Conservation (phyloP, 2,888 invertebrate species). For the Pachymerium ferrugineum region DNA sequence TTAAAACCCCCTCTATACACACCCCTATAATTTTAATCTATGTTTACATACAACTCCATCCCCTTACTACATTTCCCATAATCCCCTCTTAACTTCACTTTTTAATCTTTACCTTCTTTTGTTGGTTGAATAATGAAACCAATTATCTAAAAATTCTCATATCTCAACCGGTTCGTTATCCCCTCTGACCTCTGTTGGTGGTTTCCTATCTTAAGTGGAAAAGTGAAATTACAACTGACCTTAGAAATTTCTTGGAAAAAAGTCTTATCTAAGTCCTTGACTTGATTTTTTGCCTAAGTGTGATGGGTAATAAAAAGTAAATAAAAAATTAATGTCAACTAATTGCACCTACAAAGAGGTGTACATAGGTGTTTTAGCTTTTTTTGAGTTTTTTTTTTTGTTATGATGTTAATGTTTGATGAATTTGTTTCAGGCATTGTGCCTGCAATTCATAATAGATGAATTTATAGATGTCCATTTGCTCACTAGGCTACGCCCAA, state of each 20-base stretch:
- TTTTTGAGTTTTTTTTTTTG: background rate
- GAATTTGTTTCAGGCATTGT: background rate
- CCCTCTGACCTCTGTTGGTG: background rate
- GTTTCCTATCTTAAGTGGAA: background rate
- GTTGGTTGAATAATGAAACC: too few species aligned
- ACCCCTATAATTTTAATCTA: too few species aligned
- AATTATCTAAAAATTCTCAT: background rate
- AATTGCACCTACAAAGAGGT: background rate
- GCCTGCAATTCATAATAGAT: background rate
- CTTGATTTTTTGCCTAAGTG: background rate
- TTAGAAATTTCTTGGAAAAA: background rate
- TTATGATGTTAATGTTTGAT: background rate
- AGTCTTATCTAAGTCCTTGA: constrained; percentile 13
- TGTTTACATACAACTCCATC: too few species aligned
- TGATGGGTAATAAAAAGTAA: background rate
- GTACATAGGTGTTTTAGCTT: background rate
- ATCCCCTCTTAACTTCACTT: too few species aligned
- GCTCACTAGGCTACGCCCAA: background rate
- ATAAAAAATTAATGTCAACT: background rate
- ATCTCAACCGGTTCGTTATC: background rate
- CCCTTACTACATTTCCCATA: too few species aligned
- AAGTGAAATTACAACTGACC: background rate
- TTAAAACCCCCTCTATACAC: background rate
- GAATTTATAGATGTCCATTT: background rate
- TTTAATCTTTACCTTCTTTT: too few species aligned